phyloP scores from a whole-genome alignment of 2,113 vertebrate species.

The Bambusicola thoracicus region DNA sequence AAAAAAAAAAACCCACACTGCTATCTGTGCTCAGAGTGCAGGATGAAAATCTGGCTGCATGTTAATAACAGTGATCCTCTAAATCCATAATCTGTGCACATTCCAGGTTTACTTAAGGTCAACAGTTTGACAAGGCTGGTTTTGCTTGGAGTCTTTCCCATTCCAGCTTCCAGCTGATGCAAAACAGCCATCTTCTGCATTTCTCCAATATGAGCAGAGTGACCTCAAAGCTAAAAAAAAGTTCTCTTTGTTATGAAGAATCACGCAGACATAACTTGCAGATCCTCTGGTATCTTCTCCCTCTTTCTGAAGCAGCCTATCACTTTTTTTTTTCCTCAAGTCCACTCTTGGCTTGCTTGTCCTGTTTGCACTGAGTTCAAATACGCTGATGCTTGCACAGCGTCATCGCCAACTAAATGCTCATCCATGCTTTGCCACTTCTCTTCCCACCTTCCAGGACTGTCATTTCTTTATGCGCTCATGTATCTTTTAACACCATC shows the following conservation, averaged over 20 bases:
- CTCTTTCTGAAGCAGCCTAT: neutral
- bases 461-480: constrained; percentile 15
- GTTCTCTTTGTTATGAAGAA: neutral
- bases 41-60: neutral
- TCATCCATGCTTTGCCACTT: constrained; percentile 23
- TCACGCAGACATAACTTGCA: neutral
- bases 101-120: neutral
- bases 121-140: neutral
- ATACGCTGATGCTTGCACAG: neutral
- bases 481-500: neutral
- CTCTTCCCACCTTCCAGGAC: constrained; percentile 25
- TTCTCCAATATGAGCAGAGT: neutral
- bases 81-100: neutral
- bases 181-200: neutral
- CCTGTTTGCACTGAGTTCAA: constrained; percentile 18
- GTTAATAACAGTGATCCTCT: neutral
- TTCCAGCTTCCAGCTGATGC: neutral
- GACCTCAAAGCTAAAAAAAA: neutral
- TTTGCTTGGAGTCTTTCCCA: neutral
- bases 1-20: neutral
- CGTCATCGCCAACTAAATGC: constrained; percentile 9
- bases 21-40: neutral
- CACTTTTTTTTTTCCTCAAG: neutral
- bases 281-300: neutral
- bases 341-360: neutral